Conservation (phyloP, 1,140 invertebrate species). For the Acromyrmex charruanus region DNA sequence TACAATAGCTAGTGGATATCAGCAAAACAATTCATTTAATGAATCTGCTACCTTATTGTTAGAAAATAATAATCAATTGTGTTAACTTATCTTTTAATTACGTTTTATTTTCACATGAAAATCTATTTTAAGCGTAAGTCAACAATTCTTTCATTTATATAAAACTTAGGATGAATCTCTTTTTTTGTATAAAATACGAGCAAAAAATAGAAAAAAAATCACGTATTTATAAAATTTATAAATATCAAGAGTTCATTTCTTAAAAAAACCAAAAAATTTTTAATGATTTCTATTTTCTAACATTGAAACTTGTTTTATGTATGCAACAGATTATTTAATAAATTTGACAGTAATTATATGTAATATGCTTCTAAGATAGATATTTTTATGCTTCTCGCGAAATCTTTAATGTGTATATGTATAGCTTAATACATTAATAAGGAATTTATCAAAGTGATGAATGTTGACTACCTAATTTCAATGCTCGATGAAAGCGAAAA, state of each 20-base stretch:
- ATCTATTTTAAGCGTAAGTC: neutral
- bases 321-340: neutral
- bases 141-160: neutral
- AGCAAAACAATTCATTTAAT: neutral
- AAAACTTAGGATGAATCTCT: neutral
- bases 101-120: neutral
- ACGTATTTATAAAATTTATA: neutral
- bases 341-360: neutral
- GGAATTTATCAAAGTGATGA: neutral
- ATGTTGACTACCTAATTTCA: neutral
- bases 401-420: neutral
- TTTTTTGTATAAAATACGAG: neutral
- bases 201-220: neutral
- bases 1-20: neutral
- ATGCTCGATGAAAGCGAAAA: conserved; percentile 1
- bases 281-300: neutral
- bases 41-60: neutral
- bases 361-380: neutral
- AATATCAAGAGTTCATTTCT: conserved; percentile 16
- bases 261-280: neutral
- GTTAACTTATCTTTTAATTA: conserved; percentile 26
- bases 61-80: neutral
- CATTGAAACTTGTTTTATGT: neutral
- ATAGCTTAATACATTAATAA: neutral
- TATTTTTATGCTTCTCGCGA: conserved; percentile 1